A percentile compares a stretch with the other conserved stretches of the same genome.
Conservation (phyloP, 1,140 invertebrate genomes). For the Archivesica marissinica region DNA sequence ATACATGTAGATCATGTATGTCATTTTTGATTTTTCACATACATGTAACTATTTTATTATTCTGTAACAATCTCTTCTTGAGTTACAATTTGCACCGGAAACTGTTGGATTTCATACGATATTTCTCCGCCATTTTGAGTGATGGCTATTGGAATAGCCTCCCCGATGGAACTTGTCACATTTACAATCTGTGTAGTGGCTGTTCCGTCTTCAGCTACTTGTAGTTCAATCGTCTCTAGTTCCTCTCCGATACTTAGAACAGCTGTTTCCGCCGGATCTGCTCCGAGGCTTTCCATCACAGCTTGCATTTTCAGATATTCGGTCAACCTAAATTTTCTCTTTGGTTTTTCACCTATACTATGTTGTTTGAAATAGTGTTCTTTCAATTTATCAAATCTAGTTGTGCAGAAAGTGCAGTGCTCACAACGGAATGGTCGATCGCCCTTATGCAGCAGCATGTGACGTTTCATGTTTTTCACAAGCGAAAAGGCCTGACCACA, state of each 20-base stretch:
- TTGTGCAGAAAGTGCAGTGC: constrained; percentile 85
- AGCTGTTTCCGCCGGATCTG: neutral
- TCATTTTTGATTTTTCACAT: no score
- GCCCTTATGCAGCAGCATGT: constrained; percentile 76
- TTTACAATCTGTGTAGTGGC: constrained; percentile 46
- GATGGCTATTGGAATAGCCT: constrained; percentile 51
- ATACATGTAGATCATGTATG: no score
- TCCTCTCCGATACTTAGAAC: constrained; percentile 26
- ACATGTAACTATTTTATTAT: neutral
- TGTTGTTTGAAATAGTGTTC: constrained; percentile 83
- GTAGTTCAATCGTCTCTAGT: constrained; percentile 45
- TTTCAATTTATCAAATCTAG: constrained; percentile 86
- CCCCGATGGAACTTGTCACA: constrained; percentile 41
- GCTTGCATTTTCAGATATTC: constrained; percentile 45
- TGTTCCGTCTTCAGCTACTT: constrained; percentile 14
- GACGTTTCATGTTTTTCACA: constrained; percentile 79
- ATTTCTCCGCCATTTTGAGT: constrained; percentile 41
- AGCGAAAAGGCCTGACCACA: constrained; percentile 85
- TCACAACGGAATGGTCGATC: constrained; percentile 72
- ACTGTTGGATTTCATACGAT: constrained; percentile 40
- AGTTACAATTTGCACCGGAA: constrained; percentile 39
- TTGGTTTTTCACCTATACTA: constrained; percentile 70
- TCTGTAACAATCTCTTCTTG: constrained; percentile 33
- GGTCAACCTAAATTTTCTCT: constrained; percentile 58
- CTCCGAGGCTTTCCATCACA: neutral